Evolutionary conservation across 2,888 invertebrate species (phyloP).

Genomic region (Erannis defoliaria): DNA sequence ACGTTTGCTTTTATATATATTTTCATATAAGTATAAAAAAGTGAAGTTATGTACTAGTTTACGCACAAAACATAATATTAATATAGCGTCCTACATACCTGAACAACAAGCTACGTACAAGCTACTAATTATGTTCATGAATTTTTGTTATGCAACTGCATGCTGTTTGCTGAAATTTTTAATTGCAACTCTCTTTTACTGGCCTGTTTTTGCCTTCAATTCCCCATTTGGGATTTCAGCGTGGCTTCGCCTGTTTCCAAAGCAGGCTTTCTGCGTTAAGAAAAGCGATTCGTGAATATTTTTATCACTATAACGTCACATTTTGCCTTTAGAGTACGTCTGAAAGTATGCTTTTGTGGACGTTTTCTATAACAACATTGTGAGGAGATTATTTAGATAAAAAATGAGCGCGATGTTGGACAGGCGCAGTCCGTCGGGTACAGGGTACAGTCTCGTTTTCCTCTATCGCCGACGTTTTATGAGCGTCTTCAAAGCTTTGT

Average conservation of each 20-base stretch:
- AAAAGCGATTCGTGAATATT: neutral
- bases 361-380: conserved; percentile 5
- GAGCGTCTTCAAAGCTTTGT: conserved; percentile 36
- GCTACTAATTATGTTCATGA: conserved; percentile 22
- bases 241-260: neutral
- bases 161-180: conserved; percentile 21
- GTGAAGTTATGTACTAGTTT: neutral
- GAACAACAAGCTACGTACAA: neutral
- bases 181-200: conserved; percentile 16
- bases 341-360: neutral
- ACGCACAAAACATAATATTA: neutral
- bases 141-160: conserved; percentile 20
- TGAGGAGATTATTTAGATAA: neutral
- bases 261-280: neutral
- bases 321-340: conserved; percentile 7
- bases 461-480: neutral
- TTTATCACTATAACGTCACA: neutral
- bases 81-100: neutral
- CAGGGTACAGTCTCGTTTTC: neutral
- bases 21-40: neutral
- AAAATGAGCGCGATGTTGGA: neutral
- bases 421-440: neutral
- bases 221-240: conserved; percentile 7
- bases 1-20: too few relatives aligned
- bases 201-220: neutral